Evolutionary conservation across 2,113 vertebrate species (phyloP).

Genomic region (Petrocephalus microphthalmus): DNA sequence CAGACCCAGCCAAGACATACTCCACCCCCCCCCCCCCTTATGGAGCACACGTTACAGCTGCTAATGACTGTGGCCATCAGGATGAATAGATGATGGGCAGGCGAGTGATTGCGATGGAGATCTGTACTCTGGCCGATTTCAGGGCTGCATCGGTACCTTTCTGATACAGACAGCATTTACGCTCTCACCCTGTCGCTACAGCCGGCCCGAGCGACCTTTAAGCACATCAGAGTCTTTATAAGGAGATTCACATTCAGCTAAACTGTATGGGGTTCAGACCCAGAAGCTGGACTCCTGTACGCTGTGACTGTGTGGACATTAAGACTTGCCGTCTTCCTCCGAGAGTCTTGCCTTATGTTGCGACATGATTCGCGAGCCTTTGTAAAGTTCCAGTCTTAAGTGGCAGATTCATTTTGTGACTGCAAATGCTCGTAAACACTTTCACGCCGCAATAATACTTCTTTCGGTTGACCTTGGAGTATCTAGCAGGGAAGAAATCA

Average conservation of each 20-base stretch:
- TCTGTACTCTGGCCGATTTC: slow-evolving; percentile 23
- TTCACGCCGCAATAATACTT: background rate
- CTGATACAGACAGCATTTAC: background rate
- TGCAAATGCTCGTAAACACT: background rate
- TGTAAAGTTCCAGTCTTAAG: background rate
- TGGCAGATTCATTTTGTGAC: background rate
- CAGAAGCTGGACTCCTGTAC: background rate
- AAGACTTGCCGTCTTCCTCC: background rate
- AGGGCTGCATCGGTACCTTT: background rate
- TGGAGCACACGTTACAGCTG: slow-evolving; percentile 1
- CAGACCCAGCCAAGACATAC: background rate
- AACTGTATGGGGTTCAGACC: background rate
- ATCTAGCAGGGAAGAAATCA: background rate
- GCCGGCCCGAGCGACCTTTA: background rate
- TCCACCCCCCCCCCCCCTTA: background rate
- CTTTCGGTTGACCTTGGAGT: background rate
- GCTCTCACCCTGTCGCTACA: background rate
- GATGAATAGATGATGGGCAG: slow-evolving; percentile 25
- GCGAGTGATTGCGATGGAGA: slow-evolving; percentile 25
- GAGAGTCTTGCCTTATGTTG: background rate
- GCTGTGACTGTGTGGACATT: background rate
- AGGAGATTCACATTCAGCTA: background rate
- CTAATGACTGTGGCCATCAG: slow-evolving; percentile 17
- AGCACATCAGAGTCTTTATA: background rate
- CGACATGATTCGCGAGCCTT: background rate